These are phyloP conservation scores for Brachypterus glaber DNA, from an alignment of 2,888 invertebrate genomes.

Conservation along the genomic window DNA sequence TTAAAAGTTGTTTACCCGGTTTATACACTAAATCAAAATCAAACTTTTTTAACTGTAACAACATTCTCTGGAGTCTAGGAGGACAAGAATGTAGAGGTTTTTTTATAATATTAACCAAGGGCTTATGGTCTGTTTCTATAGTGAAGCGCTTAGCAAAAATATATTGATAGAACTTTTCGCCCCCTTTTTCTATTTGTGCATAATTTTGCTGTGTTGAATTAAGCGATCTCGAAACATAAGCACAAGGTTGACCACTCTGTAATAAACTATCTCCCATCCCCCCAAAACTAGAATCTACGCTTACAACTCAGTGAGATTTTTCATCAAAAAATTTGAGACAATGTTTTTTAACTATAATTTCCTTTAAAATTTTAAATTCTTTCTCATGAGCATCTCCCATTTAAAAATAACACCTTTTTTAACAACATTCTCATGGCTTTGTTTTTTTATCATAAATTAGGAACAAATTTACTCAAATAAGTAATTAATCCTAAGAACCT, in stretches of 20 bases:
- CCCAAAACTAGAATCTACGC: conserved; percentile 30
- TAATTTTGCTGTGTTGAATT: conserved; percentile 28
- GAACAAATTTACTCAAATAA: conserved; percentile 22
- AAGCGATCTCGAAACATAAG: conserved; percentile 30
- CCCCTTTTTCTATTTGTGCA: conserved; percentile 35
- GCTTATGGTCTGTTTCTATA: too few relatives aligned
- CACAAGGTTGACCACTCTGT: conserved; percentile 26
- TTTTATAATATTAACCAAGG: too few relatives aligned
- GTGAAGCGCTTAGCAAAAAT: too few relatives aligned
- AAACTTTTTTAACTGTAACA: too few relatives aligned
- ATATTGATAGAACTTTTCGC: too few relatives aligned
- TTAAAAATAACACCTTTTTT: conserved; percentile 18
- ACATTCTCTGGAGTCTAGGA: too few relatives aligned
- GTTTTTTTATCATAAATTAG: conserved; percentile 21
- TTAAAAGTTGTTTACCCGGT: conserved; percentile 19
- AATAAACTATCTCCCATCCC: conserved; percentile 31
- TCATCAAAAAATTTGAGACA: conserved; percentile 29
- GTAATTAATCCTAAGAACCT: conserved; percentile 22
- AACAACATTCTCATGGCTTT: conserved; percentile 21
- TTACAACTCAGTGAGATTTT: conserved; percentile 13
- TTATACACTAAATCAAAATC: too few relatives aligned
- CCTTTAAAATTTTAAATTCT: conserved; percentile 27
- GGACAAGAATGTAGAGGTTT: too few relatives aligned
- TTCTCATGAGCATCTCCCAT: conserved; percentile 22
- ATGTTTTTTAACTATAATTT: conserved; percentile 23